phyloP scores from a whole-genome alignment of 2,888 invertebrate genomes.

The Frankliniella intonsa region DNA sequence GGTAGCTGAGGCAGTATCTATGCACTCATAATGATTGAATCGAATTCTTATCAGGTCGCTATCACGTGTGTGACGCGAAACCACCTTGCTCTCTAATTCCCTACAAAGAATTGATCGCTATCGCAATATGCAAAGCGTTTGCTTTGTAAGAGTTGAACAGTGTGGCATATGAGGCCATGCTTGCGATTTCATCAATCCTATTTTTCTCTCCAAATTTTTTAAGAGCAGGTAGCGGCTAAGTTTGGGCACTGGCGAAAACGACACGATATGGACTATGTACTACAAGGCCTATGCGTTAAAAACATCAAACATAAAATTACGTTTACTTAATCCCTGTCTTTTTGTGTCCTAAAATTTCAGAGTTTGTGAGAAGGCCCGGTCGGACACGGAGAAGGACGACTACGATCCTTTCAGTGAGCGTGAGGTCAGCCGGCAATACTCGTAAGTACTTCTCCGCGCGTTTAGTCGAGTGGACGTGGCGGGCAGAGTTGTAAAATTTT shows the following conservation, averaged over 20 bases:
- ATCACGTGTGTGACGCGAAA: not conserved
- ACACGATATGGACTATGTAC: not conserved
- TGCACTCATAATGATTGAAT: not conserved
- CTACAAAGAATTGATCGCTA: too few relatives aligned
- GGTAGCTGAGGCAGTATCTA: not conserved
- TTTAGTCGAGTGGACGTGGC: not conserved
- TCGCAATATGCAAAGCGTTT: too few relatives aligned
- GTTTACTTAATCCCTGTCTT: not conserved
- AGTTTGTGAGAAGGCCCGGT: not conserved
- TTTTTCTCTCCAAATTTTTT: not conserved
- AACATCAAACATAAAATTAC: not conserved
- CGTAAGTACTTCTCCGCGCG: not conserved
- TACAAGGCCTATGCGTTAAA: not conserved
- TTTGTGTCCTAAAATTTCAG: not conserved
- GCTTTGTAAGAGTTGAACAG: too few relatives aligned
- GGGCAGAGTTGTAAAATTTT: not conserved
- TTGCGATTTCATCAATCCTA: not conserved
- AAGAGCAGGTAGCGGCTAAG: not conserved
- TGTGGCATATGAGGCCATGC: not conserved
- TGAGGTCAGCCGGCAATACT: conserved; percentile 4
- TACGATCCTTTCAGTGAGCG: conserved; percentile 14
- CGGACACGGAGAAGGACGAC: not conserved
- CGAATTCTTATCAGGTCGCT: not conserved
- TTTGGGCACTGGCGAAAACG: not conserved
- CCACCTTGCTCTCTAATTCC: not conserved